phyloP scores from a whole-genome alignment of 2,888 invertebrate genomes.

The Aspidapion aeneum region DNA sequence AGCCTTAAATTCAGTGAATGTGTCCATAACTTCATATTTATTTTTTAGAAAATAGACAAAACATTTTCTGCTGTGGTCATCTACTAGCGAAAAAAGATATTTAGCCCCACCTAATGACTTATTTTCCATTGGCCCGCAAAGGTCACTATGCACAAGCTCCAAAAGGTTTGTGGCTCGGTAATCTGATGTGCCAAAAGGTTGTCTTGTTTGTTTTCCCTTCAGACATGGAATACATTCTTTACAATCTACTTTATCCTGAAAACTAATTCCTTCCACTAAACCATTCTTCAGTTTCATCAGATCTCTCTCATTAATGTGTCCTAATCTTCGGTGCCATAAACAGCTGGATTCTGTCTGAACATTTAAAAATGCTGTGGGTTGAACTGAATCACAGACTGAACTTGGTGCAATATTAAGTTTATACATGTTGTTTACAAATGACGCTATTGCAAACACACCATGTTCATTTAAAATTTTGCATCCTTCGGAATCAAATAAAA shows the following conservation, averaged over 20 bases:
- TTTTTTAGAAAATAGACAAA: conserved; percentile 22
- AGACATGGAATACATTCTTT: conserved; percentile 21
- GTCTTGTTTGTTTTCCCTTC: conserved; percentile 21
- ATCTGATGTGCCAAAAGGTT: conserved; percentile 29
- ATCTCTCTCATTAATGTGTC: conserved; percentile 21
- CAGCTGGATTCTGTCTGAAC: too few species aligned
- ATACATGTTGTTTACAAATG: conserved; percentile 4
- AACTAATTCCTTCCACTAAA: conserved; percentile 21
- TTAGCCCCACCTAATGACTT: conserved; percentile 17
- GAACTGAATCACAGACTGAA: too few species aligned
- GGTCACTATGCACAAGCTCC: conserved; percentile 23
- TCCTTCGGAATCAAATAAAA: neutral
- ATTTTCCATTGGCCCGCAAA: conserved; percentile 21
- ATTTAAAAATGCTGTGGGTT: too few species aligned
- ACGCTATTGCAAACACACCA: conserved; percentile 6
- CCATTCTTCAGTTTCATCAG: conserved; percentile 23
- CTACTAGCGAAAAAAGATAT: too few species aligned
- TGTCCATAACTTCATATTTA: conserved; percentile 11
- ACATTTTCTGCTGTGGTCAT: too few species aligned
- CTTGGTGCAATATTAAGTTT: neutral
- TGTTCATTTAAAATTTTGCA: neutral
- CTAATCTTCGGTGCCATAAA: conserved; percentile 24
- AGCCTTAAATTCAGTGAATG: too few species aligned
- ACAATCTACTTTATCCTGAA: conserved; percentile 10
- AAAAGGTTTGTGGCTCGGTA: conserved; percentile 24